phyloP scores from a whole-genome alignment of 2,113 vertebrate species.

The Brachypodius melanocephalos region DNA sequence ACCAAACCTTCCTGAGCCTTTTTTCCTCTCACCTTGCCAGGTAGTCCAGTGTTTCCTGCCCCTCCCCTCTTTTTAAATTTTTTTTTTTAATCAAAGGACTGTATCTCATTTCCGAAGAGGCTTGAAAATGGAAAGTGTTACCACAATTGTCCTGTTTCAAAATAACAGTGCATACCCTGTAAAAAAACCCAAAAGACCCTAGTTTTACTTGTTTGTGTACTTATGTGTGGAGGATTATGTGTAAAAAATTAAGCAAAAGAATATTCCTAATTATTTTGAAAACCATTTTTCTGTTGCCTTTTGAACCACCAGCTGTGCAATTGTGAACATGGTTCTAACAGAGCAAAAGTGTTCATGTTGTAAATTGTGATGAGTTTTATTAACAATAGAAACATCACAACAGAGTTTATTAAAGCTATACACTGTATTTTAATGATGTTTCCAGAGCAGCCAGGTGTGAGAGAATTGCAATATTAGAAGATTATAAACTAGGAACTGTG shows the following conservation, averaged over 20 bases:
- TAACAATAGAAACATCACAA: background rate
- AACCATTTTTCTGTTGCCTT: background rate
- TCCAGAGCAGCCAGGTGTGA: background rate
- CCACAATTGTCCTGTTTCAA: background rate
- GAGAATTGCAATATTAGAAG: background rate
- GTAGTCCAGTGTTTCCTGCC: background rate
- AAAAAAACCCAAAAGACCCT: background rate
- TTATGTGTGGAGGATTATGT: background rate
- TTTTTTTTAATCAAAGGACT: background rate
- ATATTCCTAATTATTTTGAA: background rate
- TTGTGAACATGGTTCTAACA: background rate
- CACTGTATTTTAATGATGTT: background rate
- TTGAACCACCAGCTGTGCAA: background rate
- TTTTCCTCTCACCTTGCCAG: background rate
- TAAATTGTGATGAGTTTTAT: background rate
- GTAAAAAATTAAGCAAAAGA: background rate
- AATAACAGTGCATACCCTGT: background rate
- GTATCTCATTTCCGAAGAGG: background rate
- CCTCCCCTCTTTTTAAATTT: background rate
- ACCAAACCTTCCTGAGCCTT: background rate
- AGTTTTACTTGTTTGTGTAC: background rate
- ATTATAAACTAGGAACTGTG: background rate
- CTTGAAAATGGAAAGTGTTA: background rate
- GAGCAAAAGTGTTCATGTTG: background rate
- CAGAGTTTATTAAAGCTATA: background rate